Conservation (phyloP, 2,113 vertebrate genomes). For the Oryzias javanicus region DNA sequence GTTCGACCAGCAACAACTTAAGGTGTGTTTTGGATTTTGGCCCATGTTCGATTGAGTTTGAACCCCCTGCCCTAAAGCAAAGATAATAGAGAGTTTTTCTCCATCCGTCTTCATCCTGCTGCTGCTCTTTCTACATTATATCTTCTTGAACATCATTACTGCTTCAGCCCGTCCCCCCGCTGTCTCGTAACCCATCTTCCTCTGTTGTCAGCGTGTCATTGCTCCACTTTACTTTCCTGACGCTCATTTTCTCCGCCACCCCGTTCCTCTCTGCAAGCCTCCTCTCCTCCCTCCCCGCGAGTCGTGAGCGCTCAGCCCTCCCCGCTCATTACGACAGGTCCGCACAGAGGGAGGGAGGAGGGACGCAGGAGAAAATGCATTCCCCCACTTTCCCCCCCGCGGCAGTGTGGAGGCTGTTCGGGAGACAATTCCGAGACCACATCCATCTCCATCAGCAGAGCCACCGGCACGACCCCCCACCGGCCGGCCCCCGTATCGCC, state of each 20-base stretch:
- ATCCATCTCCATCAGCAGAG: slow-evolving; percentile 77
- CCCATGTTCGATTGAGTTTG: too few species aligned
- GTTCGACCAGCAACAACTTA: too few species aligned
- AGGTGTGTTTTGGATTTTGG: too few species aligned
- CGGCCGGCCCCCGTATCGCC: slow-evolving; percentile 49
- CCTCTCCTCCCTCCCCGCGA: slow-evolving; percentile 36
- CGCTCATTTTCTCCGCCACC: slow-evolving; percentile 14
- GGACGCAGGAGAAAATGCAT: slow-evolving; percentile 56
- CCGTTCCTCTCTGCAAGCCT: slow-evolving; percentile 28
- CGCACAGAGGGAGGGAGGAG: slow-evolving; percentile 42
- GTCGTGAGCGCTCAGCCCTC: slow-evolving; percentile 35
- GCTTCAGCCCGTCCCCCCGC: slow-evolving; percentile 22
- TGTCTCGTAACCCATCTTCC: slow-evolving; percentile 54
- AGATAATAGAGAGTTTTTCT: slow-evolving; percentile 39
- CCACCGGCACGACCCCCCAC: slow-evolving; percentile 36
- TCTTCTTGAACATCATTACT: slow-evolving; percentile 35
- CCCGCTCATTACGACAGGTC: slow-evolving; percentile 56
- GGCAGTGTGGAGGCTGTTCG: slow-evolving; percentile 40
- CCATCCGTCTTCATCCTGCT: slow-evolving; percentile 27
- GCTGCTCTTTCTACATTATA: slow-evolving; percentile 28
- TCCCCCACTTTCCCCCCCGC: slow-evolving; percentile 24
- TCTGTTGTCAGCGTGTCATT: slow-evolving; percentile 52
- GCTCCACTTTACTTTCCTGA: slow-evolving; percentile 32
- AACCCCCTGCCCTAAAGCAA: slow-evolving; percentile 5
- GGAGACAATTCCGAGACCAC: slow-evolving; percentile 68